phyloP scores from a whole-genome alignment of 2,797 vertebrate genomes.

The Urocyon cinereoargenteus region DNA sequence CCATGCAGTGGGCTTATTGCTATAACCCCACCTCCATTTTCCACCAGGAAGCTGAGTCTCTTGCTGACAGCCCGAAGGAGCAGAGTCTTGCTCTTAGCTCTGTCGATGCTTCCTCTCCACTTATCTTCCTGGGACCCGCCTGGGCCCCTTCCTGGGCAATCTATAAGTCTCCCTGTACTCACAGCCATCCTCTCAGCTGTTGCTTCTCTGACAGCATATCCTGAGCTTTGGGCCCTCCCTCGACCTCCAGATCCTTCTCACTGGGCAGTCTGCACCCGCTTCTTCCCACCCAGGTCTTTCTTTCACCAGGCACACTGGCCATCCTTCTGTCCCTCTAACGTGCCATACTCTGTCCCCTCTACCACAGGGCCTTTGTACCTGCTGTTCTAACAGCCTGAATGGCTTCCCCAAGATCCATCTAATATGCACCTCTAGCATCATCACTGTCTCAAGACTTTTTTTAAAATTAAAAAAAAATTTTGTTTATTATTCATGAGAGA shows the following conservation, averaged over 20 bases:
- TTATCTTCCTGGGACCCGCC: too few species aligned
- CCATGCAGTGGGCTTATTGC: too few species aligned
- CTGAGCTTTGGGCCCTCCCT: background rate
- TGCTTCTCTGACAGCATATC: background rate
- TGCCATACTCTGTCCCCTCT: background rate
- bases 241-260: background rate
- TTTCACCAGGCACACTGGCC: background rate
- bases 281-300: background rate
- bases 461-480: too few species aligned
- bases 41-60: background rate
- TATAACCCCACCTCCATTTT: background rate
- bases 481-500: too few species aligned
- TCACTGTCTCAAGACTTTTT: background rate
- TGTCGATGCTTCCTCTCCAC: background rate
- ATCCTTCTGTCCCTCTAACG: background rate
- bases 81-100: background rate
- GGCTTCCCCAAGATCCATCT: background rate
- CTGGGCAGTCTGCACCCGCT: background rate
- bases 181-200: background rate
- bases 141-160: background rate
- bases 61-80: background rate
- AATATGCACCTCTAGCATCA: background rate
- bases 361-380: constrained; percentile 10
- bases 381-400: background rate
- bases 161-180: background rate